Conservation (phyloP, 2,888 invertebrate species). For the Drosophila subquinaria region DNA sequence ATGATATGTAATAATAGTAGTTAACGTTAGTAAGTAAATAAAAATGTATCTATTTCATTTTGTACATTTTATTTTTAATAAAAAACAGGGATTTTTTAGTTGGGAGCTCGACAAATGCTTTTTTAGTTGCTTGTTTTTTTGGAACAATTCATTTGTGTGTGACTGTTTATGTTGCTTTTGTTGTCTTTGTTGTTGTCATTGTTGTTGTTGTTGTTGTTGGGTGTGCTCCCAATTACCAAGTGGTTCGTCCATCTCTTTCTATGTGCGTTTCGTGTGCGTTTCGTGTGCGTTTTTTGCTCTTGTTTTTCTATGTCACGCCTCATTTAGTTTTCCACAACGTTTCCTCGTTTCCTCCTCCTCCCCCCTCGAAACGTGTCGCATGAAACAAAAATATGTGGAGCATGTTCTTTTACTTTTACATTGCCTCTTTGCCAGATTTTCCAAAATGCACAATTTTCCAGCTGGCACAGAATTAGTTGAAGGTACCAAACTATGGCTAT, state of each 20-base stretch:
- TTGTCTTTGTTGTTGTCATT: slow-evolving; percentile 12
- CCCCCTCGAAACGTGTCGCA: slow-evolving; percentile 26
- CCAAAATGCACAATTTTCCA: slow-evolving; percentile 48
- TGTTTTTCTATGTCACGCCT: slow-evolving; percentile 76
- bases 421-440: slow-evolving; percentile 53
- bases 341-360: slow-evolving; percentile 22
- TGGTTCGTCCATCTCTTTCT: slow-evolving; percentile 19
- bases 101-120: neutral
- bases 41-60: too few relatives aligned
- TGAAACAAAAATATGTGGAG: slow-evolving; percentile 45
- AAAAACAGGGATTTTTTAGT: neutral
- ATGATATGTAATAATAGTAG: too few relatives aligned
- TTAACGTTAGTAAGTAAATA: too few relatives aligned
- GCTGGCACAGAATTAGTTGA: slow-evolving; percentile 27
- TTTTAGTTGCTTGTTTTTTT: neutral
- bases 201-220: slow-evolving; percentile 39
- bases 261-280: slow-evolving; percentile 35
- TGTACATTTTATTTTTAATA: neutral
- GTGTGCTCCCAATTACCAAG: slow-evolving; percentile 65
- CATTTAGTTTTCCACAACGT: slow-evolving; percentile 78
- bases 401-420: slow-evolving; percentile 38
- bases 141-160: slow-evolving; percentile 40
- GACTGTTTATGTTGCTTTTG: slow-evolving; percentile 27
- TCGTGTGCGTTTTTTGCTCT: slow-evolving; percentile 25
- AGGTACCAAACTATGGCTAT: slow-evolving; percentile 19